These are phyloP conservation scores for Charaxes varanes DNA, from an alignment of 1,140 invertebrate genomes.

Conservation along the genomic window DNA sequence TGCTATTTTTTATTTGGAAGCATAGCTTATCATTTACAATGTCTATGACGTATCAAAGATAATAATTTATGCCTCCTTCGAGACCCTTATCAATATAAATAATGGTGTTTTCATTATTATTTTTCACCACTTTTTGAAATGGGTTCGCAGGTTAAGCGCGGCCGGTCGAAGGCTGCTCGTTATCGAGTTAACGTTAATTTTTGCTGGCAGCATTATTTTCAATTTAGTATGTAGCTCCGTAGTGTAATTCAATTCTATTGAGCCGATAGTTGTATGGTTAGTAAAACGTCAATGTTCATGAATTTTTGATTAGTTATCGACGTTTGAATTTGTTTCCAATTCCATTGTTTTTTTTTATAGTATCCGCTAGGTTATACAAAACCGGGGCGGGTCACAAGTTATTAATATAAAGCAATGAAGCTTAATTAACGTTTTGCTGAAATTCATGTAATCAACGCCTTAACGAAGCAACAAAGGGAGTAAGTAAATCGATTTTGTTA, in stretches of 20 bases:
- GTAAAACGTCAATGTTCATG: conserved; percentile 1
- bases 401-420: too few relatives aligned
- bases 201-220: conserved; percentile 29
- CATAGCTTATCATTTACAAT: too few relatives aligned
- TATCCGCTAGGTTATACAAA: too few relatives aligned
- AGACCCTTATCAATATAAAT: too few relatives aligned
- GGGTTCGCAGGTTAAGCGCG: conserved; percentile 24
- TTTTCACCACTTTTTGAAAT: too few relatives aligned
- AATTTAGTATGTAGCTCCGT: conserved; percentile 18
- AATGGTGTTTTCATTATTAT: too few relatives aligned
- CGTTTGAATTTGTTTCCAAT: not conserved
- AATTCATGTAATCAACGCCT: too few relatives aligned
- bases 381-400: too few relatives aligned
- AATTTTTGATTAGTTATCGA: not conserved
- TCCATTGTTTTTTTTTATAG: not conserved
- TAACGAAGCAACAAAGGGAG: not conserved
- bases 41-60: too few relatives aligned
- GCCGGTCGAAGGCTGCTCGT: conserved; percentile 25
- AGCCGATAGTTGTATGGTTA: conserved; percentile 12
- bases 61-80: too few relatives aligned
- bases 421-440: too few relatives aligned
- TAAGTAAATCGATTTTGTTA: not conserved
- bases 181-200: conserved; percentile 40
- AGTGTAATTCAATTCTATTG: conserved; percentile 14
- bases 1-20: too few relatives aligned